Conservation (phyloP, 2,888 invertebrate species). For the Chrysomela aeneicollis region DNA sequence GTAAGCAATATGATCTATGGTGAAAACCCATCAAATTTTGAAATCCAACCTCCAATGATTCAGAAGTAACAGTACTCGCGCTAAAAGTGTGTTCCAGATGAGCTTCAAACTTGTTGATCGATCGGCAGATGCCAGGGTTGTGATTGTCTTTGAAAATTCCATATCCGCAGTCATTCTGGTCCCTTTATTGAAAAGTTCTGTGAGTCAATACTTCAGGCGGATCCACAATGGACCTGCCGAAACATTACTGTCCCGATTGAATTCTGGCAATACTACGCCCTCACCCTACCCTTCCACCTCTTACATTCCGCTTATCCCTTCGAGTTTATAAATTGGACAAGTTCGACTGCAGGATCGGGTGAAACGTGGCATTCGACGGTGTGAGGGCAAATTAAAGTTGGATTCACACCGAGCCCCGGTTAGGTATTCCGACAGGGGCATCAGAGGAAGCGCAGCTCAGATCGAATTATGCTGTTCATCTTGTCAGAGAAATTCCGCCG, state of each 20-base stretch:
- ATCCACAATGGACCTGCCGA: too few relatives aligned
- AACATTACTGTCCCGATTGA: not conserved
- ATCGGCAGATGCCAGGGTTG: too few relatives aligned
- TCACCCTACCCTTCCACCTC: constrained; percentile 36
- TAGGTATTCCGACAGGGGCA: constrained; percentile 52
- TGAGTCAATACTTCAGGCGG: too few relatives aligned
- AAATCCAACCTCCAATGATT: too few relatives aligned
- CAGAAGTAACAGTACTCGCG: too few relatives aligned
- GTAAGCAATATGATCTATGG: too few relatives aligned
- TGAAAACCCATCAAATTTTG: too few relatives aligned
- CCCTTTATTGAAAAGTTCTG: too few relatives aligned
- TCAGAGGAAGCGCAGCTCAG: constrained; percentile 53
- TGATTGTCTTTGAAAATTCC: too few relatives aligned
- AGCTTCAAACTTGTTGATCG: too few relatives aligned
- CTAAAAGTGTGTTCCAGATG: too few relatives aligned
- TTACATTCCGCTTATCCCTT: constrained; percentile 43
- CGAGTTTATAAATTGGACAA: constrained; percentile 54
- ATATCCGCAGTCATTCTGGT: too few relatives aligned
- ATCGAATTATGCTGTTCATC: constrained; percentile 58
- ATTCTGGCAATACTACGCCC: not conserved
- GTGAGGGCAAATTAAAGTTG: constrained; percentile 53
- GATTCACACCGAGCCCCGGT: constrained; percentile 54
- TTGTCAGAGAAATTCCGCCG: constrained; percentile 54
- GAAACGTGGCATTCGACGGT: constrained; percentile 22
- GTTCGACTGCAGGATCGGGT: constrained; percentile 45